phyloP scores from a whole-genome alignment of 1,140 invertebrate species.

The Drosophila lacteicornis region DNA sequence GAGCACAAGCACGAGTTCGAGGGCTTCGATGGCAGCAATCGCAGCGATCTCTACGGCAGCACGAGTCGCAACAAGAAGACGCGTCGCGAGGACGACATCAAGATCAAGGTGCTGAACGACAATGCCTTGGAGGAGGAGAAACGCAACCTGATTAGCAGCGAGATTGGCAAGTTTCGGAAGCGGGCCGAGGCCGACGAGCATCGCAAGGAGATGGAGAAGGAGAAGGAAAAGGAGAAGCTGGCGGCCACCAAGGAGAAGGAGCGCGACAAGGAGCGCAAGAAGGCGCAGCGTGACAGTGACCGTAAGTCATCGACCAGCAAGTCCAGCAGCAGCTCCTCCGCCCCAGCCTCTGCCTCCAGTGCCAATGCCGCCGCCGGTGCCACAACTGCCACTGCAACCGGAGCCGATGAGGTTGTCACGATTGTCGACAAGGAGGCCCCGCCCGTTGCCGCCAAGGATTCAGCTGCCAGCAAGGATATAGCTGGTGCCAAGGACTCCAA shows the following conservation, averaged over 20 bases:
- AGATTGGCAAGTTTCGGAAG: slow-evolving; percentile 98
- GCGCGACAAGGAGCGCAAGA: slow-evolving; percentile 84
- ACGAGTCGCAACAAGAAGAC: slow-evolving; percentile 66
- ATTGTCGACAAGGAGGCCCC: slow-evolving; percentile 44
- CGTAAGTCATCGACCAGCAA: slow-evolving; percentile 72
- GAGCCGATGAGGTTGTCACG: slow-evolving; percentile 34
- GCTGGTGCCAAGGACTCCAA: slow-evolving; percentile 17
- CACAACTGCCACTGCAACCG: not conserved
- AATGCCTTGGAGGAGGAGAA: slow-evolving; percentile 98
- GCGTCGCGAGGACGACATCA: slow-evolving; percentile 78
- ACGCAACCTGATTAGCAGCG: slow-evolving; percentile 96
- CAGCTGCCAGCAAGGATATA: not conserved
- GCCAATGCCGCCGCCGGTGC: not conserved
- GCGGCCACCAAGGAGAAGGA: slow-evolving; percentile 82
- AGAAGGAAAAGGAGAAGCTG: slow-evolving; percentile 86
- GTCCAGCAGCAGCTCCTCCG: slow-evolving; percentile 3
- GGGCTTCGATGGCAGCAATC: slow-evolving; percentile 72
- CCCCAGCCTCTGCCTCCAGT: not conserved
- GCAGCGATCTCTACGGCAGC: slow-evolving; percentile 66
- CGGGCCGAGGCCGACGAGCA: slow-evolving; percentile 86
- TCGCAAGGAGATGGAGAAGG: slow-evolving; percentile 86
- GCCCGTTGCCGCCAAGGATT: not conserved
- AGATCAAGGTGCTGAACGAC: slow-evolving; percentile 89
- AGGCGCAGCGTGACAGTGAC: slow-evolving; percentile 84
- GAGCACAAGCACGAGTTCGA: slow-evolving; percentile 89